phyloP scores from a whole-genome alignment of 2,888 invertebrate species.

The Eudemis profundana region DNA sequence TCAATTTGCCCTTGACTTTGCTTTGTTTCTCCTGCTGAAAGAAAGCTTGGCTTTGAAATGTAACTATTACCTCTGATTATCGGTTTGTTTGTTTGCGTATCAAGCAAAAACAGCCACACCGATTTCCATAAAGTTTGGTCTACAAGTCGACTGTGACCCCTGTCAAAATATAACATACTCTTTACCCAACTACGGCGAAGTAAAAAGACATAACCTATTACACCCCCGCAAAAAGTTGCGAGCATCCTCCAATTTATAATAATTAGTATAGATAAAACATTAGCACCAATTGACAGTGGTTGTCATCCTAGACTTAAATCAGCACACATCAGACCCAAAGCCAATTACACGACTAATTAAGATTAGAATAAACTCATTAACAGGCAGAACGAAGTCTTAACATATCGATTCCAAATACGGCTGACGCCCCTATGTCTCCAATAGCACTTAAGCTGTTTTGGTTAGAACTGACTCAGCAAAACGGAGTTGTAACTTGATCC shows the following conservation, averaged over 20 bases:
- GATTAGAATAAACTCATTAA: constrained; percentile 6
- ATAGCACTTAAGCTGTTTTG: neutral
- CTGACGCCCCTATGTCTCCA: neutral
- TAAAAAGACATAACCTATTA: no score
- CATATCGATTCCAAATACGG: neutral
- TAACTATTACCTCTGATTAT: no score
- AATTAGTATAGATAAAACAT: no score
- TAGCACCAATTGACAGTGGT: neutral
- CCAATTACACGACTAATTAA: constrained; percentile 5
- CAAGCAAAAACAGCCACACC: no score
- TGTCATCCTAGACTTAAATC: neutral
- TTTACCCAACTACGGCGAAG: no score
- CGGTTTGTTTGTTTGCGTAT: neutral
- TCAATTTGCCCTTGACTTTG: neutral
- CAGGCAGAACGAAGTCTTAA: neutral
- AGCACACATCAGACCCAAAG: neutral
- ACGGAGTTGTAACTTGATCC: neutral
- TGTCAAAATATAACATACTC: no score
- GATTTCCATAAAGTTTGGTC: no score
- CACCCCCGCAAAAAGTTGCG: no score
- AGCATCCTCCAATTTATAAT: neutral
- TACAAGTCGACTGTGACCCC: no score
- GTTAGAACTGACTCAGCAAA: neutral
- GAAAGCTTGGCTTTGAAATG: no score
- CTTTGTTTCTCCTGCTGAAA: neutral